Conservation (phyloP, 2,113 vertebrate species). For the Uria lomvia region DNA sequence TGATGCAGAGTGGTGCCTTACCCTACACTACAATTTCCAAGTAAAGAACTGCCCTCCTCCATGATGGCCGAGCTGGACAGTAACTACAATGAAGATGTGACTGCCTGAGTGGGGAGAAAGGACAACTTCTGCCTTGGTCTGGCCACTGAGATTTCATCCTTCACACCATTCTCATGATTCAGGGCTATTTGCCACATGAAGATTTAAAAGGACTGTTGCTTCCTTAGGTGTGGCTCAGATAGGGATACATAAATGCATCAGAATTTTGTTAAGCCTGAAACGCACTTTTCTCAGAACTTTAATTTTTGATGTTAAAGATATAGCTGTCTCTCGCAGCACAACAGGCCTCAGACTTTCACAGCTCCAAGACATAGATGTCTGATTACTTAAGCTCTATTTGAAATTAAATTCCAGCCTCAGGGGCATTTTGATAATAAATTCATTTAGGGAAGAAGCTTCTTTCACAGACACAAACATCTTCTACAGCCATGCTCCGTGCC, state of each 20-base stretch:
- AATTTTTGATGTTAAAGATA: constrained; percentile 64
- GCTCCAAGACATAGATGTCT: constrained; percentile 67
- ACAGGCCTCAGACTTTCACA: constrained; percentile 54
- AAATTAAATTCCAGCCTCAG: constrained; percentile 70
- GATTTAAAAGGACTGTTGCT: neutral
- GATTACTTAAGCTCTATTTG: constrained; percentile 67
- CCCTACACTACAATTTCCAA: neutral
- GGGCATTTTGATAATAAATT: constrained; percentile 68
- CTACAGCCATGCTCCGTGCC: neutral
- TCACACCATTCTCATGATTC: neutral
- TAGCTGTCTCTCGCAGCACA: constrained; percentile 33
- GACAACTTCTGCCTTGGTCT: neutral
- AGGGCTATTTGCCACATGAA: neutral
- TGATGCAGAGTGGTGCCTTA: neutral
- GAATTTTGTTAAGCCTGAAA: constrained; percentile 12
- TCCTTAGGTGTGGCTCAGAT: neutral
- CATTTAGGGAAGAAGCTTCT: constrained; percentile 50
- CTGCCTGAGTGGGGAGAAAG: neutral
- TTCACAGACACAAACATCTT: constrained; percentile 42
- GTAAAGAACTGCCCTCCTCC: neutral
- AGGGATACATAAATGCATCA: neutral
- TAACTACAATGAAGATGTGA: neutral
- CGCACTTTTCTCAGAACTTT: neutral
- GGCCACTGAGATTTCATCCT: neutral
- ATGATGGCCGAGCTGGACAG: neutral